Conservation (phyloP, 2,888 invertebrate species). For the Lysandra bellargus region DNA sequence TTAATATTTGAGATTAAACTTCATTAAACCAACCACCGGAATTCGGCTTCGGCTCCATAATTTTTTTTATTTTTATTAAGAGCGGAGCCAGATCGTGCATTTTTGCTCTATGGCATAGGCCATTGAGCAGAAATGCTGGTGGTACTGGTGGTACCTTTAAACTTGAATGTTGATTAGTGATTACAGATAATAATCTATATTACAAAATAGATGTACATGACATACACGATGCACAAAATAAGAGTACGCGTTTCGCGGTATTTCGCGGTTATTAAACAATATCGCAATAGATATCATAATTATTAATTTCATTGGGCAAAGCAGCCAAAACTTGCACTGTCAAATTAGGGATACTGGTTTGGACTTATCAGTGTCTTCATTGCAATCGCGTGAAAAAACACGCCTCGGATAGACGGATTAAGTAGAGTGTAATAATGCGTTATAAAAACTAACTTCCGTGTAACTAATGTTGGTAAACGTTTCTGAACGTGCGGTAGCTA, state of each 20-base stretch:
- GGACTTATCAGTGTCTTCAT: constrained; percentile 18
- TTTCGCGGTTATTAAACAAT: not conserved
- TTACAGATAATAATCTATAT: no score
- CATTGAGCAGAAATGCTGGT: no score
- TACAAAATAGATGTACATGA: no score
- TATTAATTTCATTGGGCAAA: not conserved
- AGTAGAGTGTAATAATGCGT: constrained; percentile 31
- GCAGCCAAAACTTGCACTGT: not conserved
- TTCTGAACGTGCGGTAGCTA: constrained; percentile 45
- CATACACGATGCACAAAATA: not conserved
- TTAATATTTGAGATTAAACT: no score
- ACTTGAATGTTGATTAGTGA: no score
- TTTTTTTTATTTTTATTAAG: no score
- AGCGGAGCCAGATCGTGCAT: no score
- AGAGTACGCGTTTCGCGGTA: not conserved
- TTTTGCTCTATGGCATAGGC: no score
- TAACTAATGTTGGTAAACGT: constrained; percentile 36
- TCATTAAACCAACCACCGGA: no score
- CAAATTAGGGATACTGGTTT: not conserved
- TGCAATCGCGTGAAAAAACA: constrained; percentile 9
- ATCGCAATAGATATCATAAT: not conserved
- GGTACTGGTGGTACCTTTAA: no score
- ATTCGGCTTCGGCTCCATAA: no score
- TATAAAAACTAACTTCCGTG: constrained; percentile 40
- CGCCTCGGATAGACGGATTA: constrained; percentile 28